Percentiles rank a stretch among this genome's conserved stretches.
Conservation (phyloP, 1,140 invertebrate genomes). For the Andrena cerasifolii region DNA sequence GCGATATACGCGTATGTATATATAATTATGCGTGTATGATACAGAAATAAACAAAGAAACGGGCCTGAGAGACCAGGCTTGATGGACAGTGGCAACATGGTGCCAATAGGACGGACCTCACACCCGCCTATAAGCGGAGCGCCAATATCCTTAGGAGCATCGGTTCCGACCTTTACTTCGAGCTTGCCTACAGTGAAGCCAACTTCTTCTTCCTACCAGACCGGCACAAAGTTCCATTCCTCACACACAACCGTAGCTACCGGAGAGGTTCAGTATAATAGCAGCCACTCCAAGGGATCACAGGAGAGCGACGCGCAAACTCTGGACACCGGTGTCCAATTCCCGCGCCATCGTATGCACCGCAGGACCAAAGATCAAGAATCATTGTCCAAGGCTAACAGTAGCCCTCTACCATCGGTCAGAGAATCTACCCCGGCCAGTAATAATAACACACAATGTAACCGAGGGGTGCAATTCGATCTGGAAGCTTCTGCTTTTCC, state of each 20-base stretch:
- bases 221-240: conserved; percentile 81
- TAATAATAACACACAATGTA: conserved; percentile 72
- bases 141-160: conserved; percentile 62
- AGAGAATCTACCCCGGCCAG: conserved; percentile 72
- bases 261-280: conserved; percentile 66
- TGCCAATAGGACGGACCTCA: conserved; percentile 73
- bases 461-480: conserved; percentile 87
- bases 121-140: conserved; percentile 75
- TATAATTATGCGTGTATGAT: conserved; percentile 28
- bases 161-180: conserved; percentile 71
- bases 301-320: conserved; percentile 74
- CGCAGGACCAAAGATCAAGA: conserved; percentile 82
- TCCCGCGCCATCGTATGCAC: conserved; percentile 78
- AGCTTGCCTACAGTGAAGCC: conserved; percentile 76
- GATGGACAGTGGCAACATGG: conserved; percentile 70
- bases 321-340: conserved; percentile 74
- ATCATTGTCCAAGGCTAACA: conserved; percentile 71
- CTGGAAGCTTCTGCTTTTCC: conserved; percentile 91
- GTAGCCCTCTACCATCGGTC: conserved; percentile 72
- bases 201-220: conserved; percentile 77
- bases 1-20: not conserved
- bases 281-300: conserved; percentile 70
- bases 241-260: conserved; percentile 69
- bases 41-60: conserved; percentile 79
- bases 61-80: conserved; percentile 73